Base-by-base conservation (phyloP, 2,888 invertebrate genomes). In the Eupithecia dodoneata region DNA sequence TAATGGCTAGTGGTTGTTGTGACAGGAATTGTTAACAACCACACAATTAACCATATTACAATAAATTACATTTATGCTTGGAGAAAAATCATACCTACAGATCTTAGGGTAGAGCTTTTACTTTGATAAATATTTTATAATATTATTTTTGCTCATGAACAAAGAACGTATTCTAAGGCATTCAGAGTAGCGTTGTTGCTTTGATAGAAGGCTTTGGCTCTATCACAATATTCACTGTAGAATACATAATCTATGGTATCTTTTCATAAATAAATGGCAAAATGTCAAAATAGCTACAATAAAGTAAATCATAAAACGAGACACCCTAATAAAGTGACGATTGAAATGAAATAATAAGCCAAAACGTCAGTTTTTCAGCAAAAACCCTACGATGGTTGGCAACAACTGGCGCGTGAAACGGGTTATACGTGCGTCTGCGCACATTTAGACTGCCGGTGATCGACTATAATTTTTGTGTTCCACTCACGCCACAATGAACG, bases 381-480 rank as follows among this genome's bases (percentile, higher is more conserved):
- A 71, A 75, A 74, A 75, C 75, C 75, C 69, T 74, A 45, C 77
- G 69, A 74, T 65, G 74, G 91, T 92, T 92, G 91, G 89, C 88
- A 86, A 91, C 91, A 87, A 89, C 91, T 93, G 93, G 90, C 91
- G 92, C 93, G 92, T 94, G 95, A 94, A 95, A 95, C 95, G 94
- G 88, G 94, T 94, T 95, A 95, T 94, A 95, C 91, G 87, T 88
- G 88, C 89, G 90, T 87, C 85, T 86, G 90, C 84, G 88, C 93
- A 89, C 91, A 94, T 94, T 93, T 94, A 95, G 94, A 93, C 91
- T 89, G 92, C 88, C 91, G 92, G 94, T 93, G 94, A 95, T 95
- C 94, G 94, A 86, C 95, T 95, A 94, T 94, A 95, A 95, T 95
- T 94, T 94, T 94, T 95, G 94, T 93, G 90, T 90, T 92, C 88